Conservation (phyloP, 2,797 vertebrate species). For the Rhinogobio ventralis region DNA sequence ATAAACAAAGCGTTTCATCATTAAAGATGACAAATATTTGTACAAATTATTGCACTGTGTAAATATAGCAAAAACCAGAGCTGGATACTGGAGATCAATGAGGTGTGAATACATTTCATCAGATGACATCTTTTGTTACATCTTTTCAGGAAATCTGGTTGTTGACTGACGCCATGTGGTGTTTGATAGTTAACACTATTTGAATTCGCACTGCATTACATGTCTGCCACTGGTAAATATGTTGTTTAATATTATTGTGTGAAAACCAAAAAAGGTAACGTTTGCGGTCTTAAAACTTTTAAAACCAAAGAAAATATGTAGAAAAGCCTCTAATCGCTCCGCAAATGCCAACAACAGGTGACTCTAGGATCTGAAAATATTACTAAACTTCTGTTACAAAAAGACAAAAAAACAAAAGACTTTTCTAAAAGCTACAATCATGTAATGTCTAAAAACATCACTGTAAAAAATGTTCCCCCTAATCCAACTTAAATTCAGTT, state of each 20-base stretch:
- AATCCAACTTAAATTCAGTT: background rate
- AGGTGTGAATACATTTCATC: slow-evolving; percentile 27
- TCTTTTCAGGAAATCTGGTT: slow-evolving; percentile 28
- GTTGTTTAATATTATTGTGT: background rate
- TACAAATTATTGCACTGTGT: background rate
- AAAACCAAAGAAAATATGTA: background rate
- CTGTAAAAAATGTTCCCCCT: no score
- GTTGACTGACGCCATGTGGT: slow-evolving; percentile 31
- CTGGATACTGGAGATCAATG: slow-evolving; percentile 38
- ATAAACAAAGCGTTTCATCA: slow-evolving; percentile 22
- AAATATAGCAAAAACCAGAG: background rate
- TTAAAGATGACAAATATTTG: background rate
- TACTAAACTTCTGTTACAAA: background rate
- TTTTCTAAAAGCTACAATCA: background rate
- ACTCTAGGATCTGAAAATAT: slow-evolving; percentile 16
- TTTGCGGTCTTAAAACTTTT: background rate
- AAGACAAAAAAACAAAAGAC: background rate
- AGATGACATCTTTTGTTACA: slow-evolving; percentile 40
- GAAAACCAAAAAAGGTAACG: background rate
- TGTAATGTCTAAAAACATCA: background rate
- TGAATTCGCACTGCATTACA: no score
- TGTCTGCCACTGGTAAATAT: background rate
- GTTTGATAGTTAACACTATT: no score
- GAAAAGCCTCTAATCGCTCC: background rate
- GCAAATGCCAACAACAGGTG: slow-evolving; percentile 43